phyloP scores from a whole-genome alignment of 2,888 invertebrate species.

The Mycalesis mineus region DNA sequence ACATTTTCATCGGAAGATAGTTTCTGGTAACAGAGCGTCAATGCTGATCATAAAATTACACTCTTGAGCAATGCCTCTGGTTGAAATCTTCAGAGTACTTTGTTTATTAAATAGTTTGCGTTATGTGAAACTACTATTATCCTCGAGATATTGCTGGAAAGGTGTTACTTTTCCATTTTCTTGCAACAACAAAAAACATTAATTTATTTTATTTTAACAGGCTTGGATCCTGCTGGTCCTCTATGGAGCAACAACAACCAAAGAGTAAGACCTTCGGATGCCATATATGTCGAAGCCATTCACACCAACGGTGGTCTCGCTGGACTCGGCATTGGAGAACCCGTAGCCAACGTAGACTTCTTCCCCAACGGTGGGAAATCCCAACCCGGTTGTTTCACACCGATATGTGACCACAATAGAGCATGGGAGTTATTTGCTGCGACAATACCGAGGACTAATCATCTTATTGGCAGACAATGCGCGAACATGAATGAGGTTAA shows the following conservation, averaged over 20 bases:
- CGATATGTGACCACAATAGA: conserved; percentile 47
- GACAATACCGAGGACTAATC: conserved; percentile 42
- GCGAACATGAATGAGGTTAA: conserved; percentile 34
- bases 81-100: no score
- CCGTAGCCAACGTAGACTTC: conserved; percentile 73
- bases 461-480: conserved; percentile 43
- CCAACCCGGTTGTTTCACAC: conserved; percentile 48
- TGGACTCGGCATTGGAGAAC: conserved; percentile 38
- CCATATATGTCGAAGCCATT: conserved; percentile 59
- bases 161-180: no score
- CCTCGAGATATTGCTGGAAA: no score
- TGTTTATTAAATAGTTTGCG: no score
- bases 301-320: conserved; percentile 52
- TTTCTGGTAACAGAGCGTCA: no score
- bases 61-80: no score
- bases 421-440: conserved; percentile 49
- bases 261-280: conserved; percentile 46
- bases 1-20: no score
- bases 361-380: conserved; percentile 75
- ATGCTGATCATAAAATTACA: no score
- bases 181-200: no score
- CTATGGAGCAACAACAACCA: conserved; percentile 44
- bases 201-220: conserved; percentile 36
- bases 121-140: no score
- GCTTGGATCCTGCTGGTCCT: conserved; percentile 64